Conservation (phyloP, 2,888 invertebrate species). For the Synergus itoensis region DNA sequence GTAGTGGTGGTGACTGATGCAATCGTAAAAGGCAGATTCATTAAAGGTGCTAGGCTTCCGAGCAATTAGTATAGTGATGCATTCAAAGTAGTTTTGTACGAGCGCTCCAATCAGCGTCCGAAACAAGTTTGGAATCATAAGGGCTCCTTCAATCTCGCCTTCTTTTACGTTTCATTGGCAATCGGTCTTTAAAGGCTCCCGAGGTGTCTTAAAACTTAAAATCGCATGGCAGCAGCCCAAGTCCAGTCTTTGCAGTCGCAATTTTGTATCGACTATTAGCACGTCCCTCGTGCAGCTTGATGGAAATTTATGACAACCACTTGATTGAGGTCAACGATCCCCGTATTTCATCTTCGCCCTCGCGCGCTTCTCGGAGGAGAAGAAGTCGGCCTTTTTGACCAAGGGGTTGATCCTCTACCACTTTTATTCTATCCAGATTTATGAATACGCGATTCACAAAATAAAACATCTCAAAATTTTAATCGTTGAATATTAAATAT, state of each 20-base stretch:
- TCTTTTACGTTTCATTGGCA: constrained; percentile 40
- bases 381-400: not conserved
- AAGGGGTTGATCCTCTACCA: not conserved
- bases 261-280: constrained; percentile 74
- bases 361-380: constrained; percentile 11
- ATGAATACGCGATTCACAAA: not conserved
- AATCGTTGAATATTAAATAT: too few relatives aligned
- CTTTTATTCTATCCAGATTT: not conserved
- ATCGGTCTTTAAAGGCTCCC: constrained; percentile 34
- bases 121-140: constrained; percentile 37
- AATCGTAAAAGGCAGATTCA: constrained; percentile 34
- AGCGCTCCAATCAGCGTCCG: constrained; percentile 26
- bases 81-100: constrained; percentile 25
- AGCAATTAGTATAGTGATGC: constrained; percentile 24
- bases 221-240: constrained; percentile 41
- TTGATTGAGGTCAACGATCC: constrained; percentile 77
- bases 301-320: constrained; percentile 77
- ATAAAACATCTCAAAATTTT: not conserved
- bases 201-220: constrained; percentile 45
- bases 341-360: constrained; percentile 71
- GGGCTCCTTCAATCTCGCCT: constrained; percentile 20
- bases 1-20: not conserved
- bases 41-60: constrained; percentile 18
- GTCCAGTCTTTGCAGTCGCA: constrained; percentile 54
- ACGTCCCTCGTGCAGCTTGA: constrained; percentile 70